Conservation (phyloP, 2,797 vertebrate genomes). For the Enteromius argenteus region DNA sequence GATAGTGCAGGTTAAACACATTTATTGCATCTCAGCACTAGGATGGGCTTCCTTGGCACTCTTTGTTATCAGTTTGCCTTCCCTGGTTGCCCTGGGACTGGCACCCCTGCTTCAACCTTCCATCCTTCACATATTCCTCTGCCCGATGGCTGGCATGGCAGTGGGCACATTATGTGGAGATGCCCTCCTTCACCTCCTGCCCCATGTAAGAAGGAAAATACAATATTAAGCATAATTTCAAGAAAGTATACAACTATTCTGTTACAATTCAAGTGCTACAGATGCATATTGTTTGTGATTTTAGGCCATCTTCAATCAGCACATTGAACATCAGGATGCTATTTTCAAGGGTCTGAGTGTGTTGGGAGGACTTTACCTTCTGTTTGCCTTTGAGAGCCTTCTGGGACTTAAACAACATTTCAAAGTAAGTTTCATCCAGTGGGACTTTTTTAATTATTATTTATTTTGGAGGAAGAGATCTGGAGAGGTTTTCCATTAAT, state of each 20-base stretch:
- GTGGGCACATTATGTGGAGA: constrained; percentile 86
- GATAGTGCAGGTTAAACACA: neutral
- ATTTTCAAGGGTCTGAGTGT: constrained; percentile 77
- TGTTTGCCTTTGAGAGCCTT: constrained; percentile 81
- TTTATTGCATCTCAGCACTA: constrained; percentile 71
- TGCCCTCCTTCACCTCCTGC: constrained; percentile 84
- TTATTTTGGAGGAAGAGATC: neutral
- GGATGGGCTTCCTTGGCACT: constrained; percentile 79
- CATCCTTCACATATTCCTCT: constrained; percentile 72
- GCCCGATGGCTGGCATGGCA: constrained; percentile 84
- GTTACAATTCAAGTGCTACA: neutral
- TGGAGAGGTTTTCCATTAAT: neutral
- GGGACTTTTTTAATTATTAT: neutral
- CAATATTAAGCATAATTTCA: neutral
- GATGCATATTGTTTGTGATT: constrained; percentile 26
- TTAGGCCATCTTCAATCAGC: constrained; percentile 59
- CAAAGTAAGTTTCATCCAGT: constrained; percentile 45
- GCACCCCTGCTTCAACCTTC: constrained; percentile 71
- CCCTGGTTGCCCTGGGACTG: constrained; percentile 75
- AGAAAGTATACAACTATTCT: neutral
- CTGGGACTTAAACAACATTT: constrained; percentile 69
- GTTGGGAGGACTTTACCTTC: constrained; percentile 81
- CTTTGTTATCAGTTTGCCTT: constrained; percentile 77
- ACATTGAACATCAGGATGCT: constrained; percentile 44
- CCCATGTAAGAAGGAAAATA: constrained; percentile 76